Evolutionary conservation across 2,113 vertebrate species (phyloP), one percentile per base, ranked within the genome.

Genomic region (Oenanthe melanoleuca): DNA sequence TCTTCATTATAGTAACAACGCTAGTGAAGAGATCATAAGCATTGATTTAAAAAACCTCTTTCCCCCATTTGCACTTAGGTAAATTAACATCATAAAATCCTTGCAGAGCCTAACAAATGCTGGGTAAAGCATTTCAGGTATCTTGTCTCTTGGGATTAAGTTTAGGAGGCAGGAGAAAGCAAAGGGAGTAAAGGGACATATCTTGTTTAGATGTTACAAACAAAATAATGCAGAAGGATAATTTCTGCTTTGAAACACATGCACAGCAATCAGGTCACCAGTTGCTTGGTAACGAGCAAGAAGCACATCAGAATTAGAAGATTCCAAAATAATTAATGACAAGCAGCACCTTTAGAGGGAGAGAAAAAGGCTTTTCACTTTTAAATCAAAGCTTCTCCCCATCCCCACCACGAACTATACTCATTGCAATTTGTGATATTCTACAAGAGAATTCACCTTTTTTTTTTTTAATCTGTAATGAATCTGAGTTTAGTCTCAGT

Each of bases 221-320:
- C 67, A 87, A 90, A 92, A 80, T 34, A 88, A 88, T 2, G 50
- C 75, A 92, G 81, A 84, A 63, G 88, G 93, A 79, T 91, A 56
- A 66, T 84, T 73, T 90, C 61, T 95, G 87, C 84, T 92, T 57
- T 93, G 89, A 85, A 95, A 88, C 84, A 94, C 97, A 95, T 92
- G 87, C 92, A 69, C 9, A 69, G 93, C 83, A 84, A 85, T 85
- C 81, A 44, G 91, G 80, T 83, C 84, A 93, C 81, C 77, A 93
- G 96, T 96, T 97, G 96, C 96, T 96, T 97, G 93, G 96, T 96
- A 96, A 96, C 89, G 1, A 87, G 95, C 64, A 92, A 93, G 78
- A 83, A 93, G 94, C 91, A 81, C 88, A 79, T 75, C 73, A 80
- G 89, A 96, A 94, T 59, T 85, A 93, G 88, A 94, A 92, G 92